Conservation (phyloP, 2,113 vertebrate species). For the Nettapus auritus region DNA sequence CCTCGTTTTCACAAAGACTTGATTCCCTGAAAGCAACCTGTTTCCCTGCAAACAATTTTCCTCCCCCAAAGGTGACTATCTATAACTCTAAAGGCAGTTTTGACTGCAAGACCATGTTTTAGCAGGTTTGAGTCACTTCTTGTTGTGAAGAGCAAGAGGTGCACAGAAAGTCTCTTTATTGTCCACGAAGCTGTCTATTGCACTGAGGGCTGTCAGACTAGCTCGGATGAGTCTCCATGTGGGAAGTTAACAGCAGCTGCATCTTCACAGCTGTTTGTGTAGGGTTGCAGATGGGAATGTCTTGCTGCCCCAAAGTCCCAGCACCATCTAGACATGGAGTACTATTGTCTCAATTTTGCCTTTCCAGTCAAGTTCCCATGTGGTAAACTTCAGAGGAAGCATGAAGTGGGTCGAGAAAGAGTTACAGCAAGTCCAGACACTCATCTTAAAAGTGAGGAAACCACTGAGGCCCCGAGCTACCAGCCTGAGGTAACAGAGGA, state of each 20-base stretch:
- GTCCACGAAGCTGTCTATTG: background rate
- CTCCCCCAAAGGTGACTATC: background rate
- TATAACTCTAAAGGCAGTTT: background rate
- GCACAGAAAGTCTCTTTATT: background rate
- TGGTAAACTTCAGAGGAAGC: background rate
- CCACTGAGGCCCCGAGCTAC: rapidly evolving
- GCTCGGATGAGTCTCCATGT: background rate
- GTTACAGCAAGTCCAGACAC: background rate
- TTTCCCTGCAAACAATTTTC: background rate
- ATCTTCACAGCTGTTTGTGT: background rate
- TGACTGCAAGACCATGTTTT: background rate
- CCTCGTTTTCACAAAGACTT: background rate
- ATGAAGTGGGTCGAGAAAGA: background rate
- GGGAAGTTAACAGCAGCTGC: background rate
- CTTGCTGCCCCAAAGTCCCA: background rate
- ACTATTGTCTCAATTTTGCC: background rate
- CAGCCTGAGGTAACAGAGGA: background rate
- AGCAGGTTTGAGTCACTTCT: background rate
- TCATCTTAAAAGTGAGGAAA: background rate
- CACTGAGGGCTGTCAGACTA: background rate
- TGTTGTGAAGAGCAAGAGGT: background rate
- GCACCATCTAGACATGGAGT: background rate
- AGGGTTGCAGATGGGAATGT: background rate
- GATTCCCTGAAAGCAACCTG: background rate
- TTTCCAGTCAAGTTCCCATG: background rate